Evolutionary conservation across 2,113 vertebrate species (phyloP).

Genomic region (Ictalurus punctatus): DNA sequence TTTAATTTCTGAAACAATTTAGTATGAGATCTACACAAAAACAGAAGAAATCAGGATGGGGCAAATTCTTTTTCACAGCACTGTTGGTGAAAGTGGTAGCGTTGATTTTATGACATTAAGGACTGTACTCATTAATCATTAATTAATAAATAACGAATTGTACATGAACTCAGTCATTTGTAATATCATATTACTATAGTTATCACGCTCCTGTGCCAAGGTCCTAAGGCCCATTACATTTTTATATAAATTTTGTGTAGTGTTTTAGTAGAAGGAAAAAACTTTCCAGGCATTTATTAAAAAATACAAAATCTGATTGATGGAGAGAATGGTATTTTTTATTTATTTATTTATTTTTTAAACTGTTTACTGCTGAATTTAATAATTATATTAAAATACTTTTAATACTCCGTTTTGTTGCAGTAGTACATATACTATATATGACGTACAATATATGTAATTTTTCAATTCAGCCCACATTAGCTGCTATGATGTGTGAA

Average conservation of each 20-base stretch:
- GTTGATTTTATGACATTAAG: not conserved
- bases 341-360: not conserved
- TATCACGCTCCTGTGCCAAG: not conserved
- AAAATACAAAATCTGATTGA: too few relatives aligned
- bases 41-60: too few relatives aligned
- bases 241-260: too few relatives aligned
- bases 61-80: too few relatives aligned
- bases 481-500: too few relatives aligned
- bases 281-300: too few relatives aligned
- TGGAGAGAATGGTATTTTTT: too few relatives aligned
- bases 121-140: not conserved
- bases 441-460: rapidly evolving
- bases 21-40: too few relatives aligned
- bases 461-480: too few relatives aligned
- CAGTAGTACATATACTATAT: not conserved
- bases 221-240: not conserved
- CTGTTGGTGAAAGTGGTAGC: not conserved
- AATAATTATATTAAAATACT: not conserved
- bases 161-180: not conserved
- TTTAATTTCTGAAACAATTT: too few relatives aligned
- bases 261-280: too few relatives aligned
- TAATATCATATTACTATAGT: not conserved
- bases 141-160: not conserved
- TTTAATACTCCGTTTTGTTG: not conserved
- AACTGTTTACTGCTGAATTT: not conserved